A percentile compares a stretch with the other conserved stretches of the same genome.
phyloP scores from a whole-genome alignment of 2,888 invertebrate species.

The Limnephilus rhombicus region DNA sequence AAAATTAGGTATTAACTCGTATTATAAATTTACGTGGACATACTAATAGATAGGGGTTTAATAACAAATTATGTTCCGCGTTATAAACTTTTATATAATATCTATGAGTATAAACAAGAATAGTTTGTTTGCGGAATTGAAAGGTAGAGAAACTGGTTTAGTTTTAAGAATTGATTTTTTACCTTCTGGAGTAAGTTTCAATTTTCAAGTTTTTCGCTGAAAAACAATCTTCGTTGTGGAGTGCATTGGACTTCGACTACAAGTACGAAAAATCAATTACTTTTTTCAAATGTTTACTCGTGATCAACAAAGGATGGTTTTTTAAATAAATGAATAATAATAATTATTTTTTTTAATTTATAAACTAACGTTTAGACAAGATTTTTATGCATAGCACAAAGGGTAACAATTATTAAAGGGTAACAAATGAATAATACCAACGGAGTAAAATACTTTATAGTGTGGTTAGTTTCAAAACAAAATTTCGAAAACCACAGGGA shows the following conservation, averaged over 20 bases:
- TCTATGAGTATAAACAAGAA: neutral
- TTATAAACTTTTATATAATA: neutral
- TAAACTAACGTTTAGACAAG: too few relatives aligned
- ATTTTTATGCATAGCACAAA: too few relatives aligned
- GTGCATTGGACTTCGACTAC: neutral
- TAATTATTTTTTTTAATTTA: too few relatives aligned
- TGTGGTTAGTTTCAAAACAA: neutral
- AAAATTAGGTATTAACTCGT: neutral
- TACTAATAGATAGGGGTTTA: neutral
- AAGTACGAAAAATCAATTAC: neutral
- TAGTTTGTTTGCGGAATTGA: too few relatives aligned
- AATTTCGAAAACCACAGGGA: neutral
- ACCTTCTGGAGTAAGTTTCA: neutral
- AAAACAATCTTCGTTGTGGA: neutral
- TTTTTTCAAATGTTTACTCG: too few relatives aligned
- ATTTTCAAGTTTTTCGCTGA: neutral
- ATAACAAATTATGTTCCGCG: neutral
- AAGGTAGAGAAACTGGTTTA: too few relatives aligned
- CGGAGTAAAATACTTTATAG: neutral
- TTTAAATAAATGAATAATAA: neutral
- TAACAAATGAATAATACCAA: neutral
- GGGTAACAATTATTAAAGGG: too few relatives aligned
- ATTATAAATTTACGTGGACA: neutral
- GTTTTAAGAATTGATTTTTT: neutral
- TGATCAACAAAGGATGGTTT: neutral